Percentiles rank a stretch among this genome's conserved stretches.
These are phyloP conservation scores for Danaus melanippus DNA, from an alignment of 1,140 invertebrate genomes.

Conservation along the genomic window DNA sequence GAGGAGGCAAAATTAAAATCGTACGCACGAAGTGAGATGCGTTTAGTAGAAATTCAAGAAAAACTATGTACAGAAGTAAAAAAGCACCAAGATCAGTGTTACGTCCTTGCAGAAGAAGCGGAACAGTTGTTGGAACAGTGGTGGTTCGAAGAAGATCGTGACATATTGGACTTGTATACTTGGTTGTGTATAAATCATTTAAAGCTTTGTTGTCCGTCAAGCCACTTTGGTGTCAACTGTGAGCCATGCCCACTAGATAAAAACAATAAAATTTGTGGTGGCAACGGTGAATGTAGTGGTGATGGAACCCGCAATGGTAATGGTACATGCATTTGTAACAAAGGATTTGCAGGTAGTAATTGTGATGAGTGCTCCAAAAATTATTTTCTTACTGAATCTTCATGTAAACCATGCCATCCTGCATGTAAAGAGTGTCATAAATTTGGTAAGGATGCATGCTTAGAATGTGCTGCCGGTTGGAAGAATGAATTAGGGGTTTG, in stretches of 20 bases:
- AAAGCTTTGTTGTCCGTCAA: slow-evolving; percentile 88
- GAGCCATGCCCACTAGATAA: slow-evolving; percentile 83
- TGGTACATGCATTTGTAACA: slow-evolving; percentile 91
- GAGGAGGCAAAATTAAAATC: slow-evolving; percentile 93
- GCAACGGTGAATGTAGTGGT: slow-evolving; percentile 95
- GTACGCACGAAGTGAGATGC: slow-evolving; percentile 91
- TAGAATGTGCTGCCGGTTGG: slow-evolving; percentile 89
- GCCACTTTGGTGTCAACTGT: slow-evolving; percentile 90
- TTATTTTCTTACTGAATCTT: slow-evolving; percentile 81
- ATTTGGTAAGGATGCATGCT: slow-evolving; percentile 84
- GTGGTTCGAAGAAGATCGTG: slow-evolving; percentile 87
- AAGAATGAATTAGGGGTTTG: slow-evolving; percentile 83
- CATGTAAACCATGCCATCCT: slow-evolving; percentile 87
- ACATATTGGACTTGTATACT: slow-evolving; percentile 76
- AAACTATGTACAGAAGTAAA: slow-evolving; percentile 77
- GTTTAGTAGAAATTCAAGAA: slow-evolving; percentile 95
- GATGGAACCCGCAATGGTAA: slow-evolving; percentile 93
- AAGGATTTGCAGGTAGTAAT: slow-evolving; percentile 83
- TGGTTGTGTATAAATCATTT: slow-evolving; percentile 90
- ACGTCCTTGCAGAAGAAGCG: slow-evolving; percentile 85
- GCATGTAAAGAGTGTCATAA: slow-evolving; percentile 88
- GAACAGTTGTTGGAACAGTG: slow-evolving; percentile 90
- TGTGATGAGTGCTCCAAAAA: slow-evolving; percentile 87
- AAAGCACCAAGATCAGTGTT: slow-evolving; percentile 83
- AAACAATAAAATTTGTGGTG: slow-evolving; percentile 82